These are phyloP conservation scores for Meteorus cinctellus DNA, from an alignment of 2,888 invertebrate genomes.

Conservation along the genomic window DNA sequence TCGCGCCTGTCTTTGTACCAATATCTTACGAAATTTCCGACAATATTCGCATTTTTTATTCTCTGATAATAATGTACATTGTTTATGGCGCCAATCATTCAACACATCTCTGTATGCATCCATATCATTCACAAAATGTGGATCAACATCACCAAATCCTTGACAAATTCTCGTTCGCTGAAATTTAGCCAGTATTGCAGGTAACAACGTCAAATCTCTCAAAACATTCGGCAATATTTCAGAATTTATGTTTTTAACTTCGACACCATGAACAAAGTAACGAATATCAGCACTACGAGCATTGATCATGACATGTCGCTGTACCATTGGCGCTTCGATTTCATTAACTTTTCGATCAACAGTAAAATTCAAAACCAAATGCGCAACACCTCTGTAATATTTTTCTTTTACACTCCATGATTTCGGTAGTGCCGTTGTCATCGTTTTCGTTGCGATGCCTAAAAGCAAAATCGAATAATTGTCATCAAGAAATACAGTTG, in stretches of 20 bases:
- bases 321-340: neutral
- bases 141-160: neutral
- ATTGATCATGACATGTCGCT: neutral
- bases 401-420: constrained; percentile 13
- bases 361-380: neutral
- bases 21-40: constrained; percentile 1
- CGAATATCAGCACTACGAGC: neutral
- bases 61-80: neutral
- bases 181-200: neutral
- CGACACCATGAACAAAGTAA: neutral
- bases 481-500: neutral
- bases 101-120: neutral
- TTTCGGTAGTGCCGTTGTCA: neutral
- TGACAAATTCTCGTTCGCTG: neutral
- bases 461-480: neutral
- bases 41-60: neutral
- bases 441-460: neutral
- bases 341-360: constrained; percentile 4
- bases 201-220: neutral
- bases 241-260: neutral
- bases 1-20: neutral
- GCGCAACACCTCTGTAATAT: neutral
- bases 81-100: constrained; percentile 8
- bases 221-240: neutral
- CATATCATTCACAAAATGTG: neutral